Evolutionary conservation across 1,140 invertebrate genomes (phyloP).

Genomic region (Anoplophora glabripennis): DNA sequence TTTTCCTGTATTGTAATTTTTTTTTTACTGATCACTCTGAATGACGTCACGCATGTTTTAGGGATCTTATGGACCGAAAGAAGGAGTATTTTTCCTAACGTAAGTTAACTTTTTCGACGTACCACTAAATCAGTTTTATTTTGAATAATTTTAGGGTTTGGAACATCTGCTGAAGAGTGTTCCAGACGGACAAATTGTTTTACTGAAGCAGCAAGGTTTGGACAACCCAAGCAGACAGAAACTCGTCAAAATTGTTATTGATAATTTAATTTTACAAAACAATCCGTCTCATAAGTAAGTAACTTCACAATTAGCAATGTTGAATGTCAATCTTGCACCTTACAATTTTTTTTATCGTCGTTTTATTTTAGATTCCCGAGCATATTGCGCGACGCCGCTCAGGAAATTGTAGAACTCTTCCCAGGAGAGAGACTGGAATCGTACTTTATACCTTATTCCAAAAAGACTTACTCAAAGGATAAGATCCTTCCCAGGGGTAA

Average conservation of each 20-base stretch:
- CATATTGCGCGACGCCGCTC: not conserved
- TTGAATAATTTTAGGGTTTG: not conserved
- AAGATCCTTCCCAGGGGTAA: not conserved
- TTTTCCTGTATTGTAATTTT: too few species aligned
- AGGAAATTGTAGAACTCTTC: not conserved
- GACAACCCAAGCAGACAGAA: not conserved
- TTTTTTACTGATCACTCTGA: too few species aligned
- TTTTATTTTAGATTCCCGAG: not conserved
- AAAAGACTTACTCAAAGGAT: not conserved
- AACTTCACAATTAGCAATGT: not conserved
- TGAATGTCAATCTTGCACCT: too few species aligned
- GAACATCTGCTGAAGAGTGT: not conserved
- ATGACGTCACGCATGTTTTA: too few species aligned
- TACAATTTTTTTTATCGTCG: too few species aligned
- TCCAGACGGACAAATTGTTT: not conserved
- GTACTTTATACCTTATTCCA: not conserved
- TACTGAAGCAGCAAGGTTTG: not conserved
- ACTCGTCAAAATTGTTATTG: slow-evolving; percentile 1
- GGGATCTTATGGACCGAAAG: too few species aligned
- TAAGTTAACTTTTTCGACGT: too few species aligned
- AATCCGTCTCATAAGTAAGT: not conserved
- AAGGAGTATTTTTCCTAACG: too few species aligned
- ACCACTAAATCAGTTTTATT: too few species aligned
- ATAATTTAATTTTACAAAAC: not conserved
- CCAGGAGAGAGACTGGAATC: slow-evolving; percentile 1